These are phyloP conservation scores for Bucco capensis DNA, from an alignment of 2,113 vertebrate genomes.

Conservation along the genomic window DNA sequence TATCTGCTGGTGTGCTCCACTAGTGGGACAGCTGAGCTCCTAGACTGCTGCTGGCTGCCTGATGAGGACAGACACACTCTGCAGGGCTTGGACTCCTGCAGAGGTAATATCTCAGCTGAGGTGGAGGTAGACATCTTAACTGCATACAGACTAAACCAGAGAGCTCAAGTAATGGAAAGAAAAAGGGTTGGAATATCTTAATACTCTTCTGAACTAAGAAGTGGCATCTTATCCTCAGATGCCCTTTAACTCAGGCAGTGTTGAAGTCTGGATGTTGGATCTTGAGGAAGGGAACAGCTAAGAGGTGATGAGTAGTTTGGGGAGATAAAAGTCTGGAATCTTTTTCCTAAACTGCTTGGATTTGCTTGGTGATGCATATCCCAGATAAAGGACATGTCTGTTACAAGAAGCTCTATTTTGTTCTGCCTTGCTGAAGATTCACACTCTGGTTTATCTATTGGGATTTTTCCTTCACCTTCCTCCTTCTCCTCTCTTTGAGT, in stretches of 20 bases:
- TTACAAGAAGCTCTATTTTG: not conserved
- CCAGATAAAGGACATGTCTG: not conserved
- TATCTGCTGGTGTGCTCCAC: not conserved
- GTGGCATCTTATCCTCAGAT: not conserved
- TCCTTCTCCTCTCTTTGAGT: not conserved
- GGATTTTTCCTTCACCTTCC: not conserved
- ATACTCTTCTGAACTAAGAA: not conserved
- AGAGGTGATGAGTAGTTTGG: not conserved
- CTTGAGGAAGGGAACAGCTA: not conserved
- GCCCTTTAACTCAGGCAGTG: not conserved
- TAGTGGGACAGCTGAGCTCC: not conserved
- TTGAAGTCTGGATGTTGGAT: not conserved
- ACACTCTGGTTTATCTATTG: not conserved
- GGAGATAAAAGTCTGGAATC: not conserved
- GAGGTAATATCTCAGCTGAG: not conserved
- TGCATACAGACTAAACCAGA: not conserved
- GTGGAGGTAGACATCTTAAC: not conserved
- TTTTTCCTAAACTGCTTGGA: not conserved
- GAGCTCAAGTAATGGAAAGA: not conserved
- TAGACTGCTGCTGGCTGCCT: not conserved
- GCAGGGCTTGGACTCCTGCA: not conserved
- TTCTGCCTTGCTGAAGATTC: not conserved
- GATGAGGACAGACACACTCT: not conserved
- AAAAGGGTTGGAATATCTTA: not conserved
- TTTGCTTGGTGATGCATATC: not conserved